Percentiles rank a stretch among this genome's conserved stretches.
phyloP scores from a whole-genome alignment of 2,797 vertebrate genomes.

The Fundulus diaphanus region DNA sequence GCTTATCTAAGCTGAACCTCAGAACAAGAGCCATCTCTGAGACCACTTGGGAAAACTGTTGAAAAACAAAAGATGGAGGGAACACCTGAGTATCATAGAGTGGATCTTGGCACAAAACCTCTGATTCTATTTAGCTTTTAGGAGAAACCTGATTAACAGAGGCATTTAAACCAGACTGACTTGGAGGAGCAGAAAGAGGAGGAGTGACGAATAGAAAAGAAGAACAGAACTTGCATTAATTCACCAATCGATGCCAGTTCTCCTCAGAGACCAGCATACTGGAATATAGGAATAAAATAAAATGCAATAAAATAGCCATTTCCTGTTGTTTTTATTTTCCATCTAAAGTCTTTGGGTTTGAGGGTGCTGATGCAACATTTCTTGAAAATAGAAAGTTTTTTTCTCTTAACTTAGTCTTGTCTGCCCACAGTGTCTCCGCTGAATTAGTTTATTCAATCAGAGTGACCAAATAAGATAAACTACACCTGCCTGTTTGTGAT shows the following conservation, averaged over 20 bases:
- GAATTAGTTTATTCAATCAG: conserved; percentile 26
- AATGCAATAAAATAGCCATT: conserved; percentile 72
- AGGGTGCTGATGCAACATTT: conserved; percentile 41
- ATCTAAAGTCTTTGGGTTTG: conserved; percentile 60
- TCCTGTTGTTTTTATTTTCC: conserved; percentile 56
- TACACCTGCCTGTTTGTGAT: conserved; percentile 36
- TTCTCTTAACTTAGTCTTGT: conserved; percentile 10
- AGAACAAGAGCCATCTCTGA: conserved; percentile 4
- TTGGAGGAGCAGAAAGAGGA: conserved; percentile 70
- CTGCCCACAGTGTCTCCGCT: background rate
- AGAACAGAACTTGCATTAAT: conserved; percentile 82
- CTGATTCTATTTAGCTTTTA: conserved; percentile 81
- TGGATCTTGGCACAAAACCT: conserved; percentile 68
- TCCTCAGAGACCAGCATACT: conserved; percentile 67
- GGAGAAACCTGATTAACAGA: conserved; percentile 82
- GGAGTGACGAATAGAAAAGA: conserved; percentile 60
- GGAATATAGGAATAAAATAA: conserved; percentile 73
- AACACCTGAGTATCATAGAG: conserved; percentile 43
- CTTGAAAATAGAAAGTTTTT: conserved; percentile 28
- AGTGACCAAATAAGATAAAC: conserved; percentile 33
- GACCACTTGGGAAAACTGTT: conserved; percentile 21
- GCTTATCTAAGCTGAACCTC: conserved; percentile 2
- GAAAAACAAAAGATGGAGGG: conserved; percentile 24
- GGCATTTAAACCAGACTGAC: conserved; percentile 81
- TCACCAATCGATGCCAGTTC: conserved; percentile 80